A percentile compares a stretch with the other conserved stretches of the same genome.
phyloP scores from a whole-genome alignment of 2,888 invertebrate species.

The Calliopum simillimum region DNA sequence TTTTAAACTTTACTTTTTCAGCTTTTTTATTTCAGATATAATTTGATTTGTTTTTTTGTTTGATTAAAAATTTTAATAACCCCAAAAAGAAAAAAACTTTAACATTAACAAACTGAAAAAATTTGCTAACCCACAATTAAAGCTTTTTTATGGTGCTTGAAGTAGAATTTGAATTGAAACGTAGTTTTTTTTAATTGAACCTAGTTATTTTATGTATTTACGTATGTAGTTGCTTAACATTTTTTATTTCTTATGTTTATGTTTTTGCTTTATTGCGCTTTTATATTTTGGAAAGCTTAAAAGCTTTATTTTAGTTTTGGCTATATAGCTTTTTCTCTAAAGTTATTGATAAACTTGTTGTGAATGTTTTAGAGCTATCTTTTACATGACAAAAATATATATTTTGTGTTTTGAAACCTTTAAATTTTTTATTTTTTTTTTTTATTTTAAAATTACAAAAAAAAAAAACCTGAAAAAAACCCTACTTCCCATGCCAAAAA shows the following conservation, averaged over 20 bases:
- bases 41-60: conserved; percentile 36
- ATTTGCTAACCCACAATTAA: background rate
- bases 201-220: background rate
- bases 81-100: conserved; percentile 44
- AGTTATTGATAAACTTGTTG: conserved; percentile 25
- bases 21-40: conserved; percentile 59
- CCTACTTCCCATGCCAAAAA: conserved; percentile 20
- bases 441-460: background rate
- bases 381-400: conserved; percentile 34
- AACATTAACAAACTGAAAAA: conserved; percentile 46
- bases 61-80: conserved; percentile 35
- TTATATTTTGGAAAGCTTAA: conserved; percentile 62
- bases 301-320: conserved; percentile 60
- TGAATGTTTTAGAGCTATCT: background rate
- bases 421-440: too few species aligned
- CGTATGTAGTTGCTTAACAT: conserved; percentile 3
- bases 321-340: conserved; percentile 45
- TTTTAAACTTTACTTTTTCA: conserved; percentile 56
- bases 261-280: conserved; percentile 42
- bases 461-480: background rate
- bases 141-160: conserved; percentile 6
- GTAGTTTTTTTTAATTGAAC: background rate
- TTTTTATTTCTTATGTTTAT: conserved; percentile 41
- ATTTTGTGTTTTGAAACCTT: conserved; percentile 37
- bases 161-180: background rate